Conservation (phyloP, 2,888 invertebrate genomes). For the Apodemia hepburni region DNA sequence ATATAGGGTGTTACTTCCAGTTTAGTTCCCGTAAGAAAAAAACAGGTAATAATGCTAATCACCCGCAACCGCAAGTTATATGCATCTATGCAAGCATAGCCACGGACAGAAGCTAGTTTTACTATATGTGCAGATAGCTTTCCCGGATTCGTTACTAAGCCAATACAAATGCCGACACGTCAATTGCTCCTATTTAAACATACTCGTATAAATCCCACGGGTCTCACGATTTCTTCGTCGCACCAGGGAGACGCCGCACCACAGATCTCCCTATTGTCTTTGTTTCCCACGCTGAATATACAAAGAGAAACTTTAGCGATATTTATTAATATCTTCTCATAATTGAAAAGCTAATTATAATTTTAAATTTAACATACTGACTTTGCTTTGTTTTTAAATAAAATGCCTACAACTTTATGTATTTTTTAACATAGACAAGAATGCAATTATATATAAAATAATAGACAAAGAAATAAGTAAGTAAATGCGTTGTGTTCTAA, state of each 20-base stretch:
- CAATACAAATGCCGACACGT: slow-evolving; percentile 37
- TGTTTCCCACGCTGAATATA: slow-evolving; percentile 48
- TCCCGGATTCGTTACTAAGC: slow-evolving; percentile 33
- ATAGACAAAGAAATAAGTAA: no score
- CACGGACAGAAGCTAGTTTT: no score
- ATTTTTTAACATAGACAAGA: background rate
- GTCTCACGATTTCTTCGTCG: slow-evolving; percentile 57
- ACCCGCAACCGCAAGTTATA: no score
- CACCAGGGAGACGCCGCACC: slow-evolving; percentile 39
- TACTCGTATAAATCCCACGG: slow-evolving; percentile 38
- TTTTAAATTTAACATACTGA: slow-evolving; percentile 18
- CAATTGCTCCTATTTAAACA: slow-evolving; percentile 41
- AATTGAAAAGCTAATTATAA: slow-evolving; percentile 25
- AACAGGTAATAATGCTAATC: no score
- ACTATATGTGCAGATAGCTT: background rate
- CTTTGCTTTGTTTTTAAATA: slow-evolving; percentile 9
- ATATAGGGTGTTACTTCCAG: no score
- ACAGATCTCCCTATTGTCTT: slow-evolving; percentile 58
- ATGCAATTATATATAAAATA: background rate
- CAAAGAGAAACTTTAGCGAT: slow-evolving; percentile 47
- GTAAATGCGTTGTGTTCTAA: no score
- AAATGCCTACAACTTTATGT: background rate
- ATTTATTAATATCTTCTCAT: slow-evolving; percentile 44
- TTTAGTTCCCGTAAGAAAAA: no score
- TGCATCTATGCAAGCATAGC: no score